Evolutionary conservation across 1,140 invertebrate species (phyloP).

Genomic region (Latrodectus geometricus): DNA sequence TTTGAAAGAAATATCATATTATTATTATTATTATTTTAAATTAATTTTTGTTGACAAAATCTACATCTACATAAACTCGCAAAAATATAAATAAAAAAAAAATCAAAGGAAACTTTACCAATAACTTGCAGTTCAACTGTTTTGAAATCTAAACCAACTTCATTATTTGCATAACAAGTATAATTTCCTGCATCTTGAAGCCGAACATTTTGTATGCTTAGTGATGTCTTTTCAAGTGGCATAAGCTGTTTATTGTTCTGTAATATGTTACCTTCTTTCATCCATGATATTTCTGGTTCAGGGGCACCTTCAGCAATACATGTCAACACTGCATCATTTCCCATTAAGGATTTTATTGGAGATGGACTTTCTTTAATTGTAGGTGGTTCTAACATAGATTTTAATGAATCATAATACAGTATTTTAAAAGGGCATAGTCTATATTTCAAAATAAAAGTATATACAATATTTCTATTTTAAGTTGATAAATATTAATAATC

Average conservation of each 20-base stretch:
- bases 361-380: constrained; percentile 20
- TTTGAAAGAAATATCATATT: too few species aligned
- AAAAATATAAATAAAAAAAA: not conserved
- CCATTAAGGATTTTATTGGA: constrained; percentile 6
- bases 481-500: not conserved
- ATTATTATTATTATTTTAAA: too few species aligned
- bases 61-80: too few species aligned
- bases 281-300: constrained; percentile 47
- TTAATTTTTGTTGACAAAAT: too few species aligned
- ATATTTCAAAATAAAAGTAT: not conserved
- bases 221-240: constrained; percentile 12
- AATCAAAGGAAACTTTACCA: constrained; percentile 9
- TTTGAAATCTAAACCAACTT: constrained; percentile 62
- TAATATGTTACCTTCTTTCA: constrained; percentile 15
- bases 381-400: constrained; percentile 45
- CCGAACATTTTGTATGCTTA: constrained; percentile 42
- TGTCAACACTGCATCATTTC: constrained; percentile 15
- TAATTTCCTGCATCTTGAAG: constrained; percentile 64
- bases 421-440: not conserved
- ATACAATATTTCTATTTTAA: not conserved
- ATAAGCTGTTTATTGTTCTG: not conserved
- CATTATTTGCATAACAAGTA: constrained; percentile 66
- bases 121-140: constrained; percentile 18
- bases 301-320: constrained; percentile 38
- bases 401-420: not conserved